Base-by-base conservation (phyloP, 2,797 vertebrate genomes). In the Eremophila alpestris region DNA sequence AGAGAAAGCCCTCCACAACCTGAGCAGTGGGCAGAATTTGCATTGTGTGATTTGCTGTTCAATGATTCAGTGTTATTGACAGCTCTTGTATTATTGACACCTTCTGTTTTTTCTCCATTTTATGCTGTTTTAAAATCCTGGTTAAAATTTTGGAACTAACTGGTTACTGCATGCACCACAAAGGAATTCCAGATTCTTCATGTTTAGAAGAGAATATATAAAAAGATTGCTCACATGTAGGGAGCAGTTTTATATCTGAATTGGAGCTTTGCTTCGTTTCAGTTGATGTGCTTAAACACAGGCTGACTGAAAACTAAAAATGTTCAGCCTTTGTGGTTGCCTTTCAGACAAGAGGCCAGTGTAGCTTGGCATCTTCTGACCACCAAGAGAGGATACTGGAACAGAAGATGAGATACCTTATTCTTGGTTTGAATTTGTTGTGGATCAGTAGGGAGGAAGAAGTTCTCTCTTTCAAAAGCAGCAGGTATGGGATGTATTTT, bases 401-500 rank as follows among this genome's bases (percentile, higher is more conserved):
- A 83, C 27, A 38, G 24, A 40, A 65, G 43, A 38, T 65, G 59
- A 54, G 36, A 21, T n/a, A 14, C 23, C 20, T 59, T 59, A 2
- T 29, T 65, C 55, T 55, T 30, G 36, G 16, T 58, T 69, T 70
- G 48, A 41, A 24, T 77, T 56, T 67, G 12, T 58, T 21, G 17
- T 7, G n/a, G 30, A 64, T 32, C 18, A 54, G 0, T 5, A 19
- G 45, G 22, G 58, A 11, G 45, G 55, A 59, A 24, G 8, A 18
- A 13, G 17, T 34, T 70, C 26, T 65, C 13, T 5, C 32, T 60
- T 90, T 74, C 64, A 36, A 30, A 56, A 70, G 45, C 14, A 29
- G 63, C 27, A 51, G 20, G 5, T 34, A 8, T 0, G 2, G 58
- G 43, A 36, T 85, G 11, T 3, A 0, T 52, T 38, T 36, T 67